A percentile compares a stretch with the other conserved stretches of the same genome.
Evolutionary conservation across 2,888 invertebrate species (phyloP).

Genomic region (Papilio protenor): DNA sequence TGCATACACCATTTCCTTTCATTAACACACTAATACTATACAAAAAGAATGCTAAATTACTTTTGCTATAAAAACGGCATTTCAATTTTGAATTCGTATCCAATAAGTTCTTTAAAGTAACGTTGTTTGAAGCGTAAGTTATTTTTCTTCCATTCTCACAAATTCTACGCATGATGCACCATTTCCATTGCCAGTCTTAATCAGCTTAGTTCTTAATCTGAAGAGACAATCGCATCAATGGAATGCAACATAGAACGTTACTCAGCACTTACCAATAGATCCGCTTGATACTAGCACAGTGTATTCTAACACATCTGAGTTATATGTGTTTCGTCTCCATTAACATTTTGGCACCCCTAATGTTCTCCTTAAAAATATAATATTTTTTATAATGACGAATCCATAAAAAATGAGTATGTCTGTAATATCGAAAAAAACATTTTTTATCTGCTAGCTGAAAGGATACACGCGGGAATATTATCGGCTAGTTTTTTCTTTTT

Average conservation of each 20-base stretch:
- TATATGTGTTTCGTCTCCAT: no score
- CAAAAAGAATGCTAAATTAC: no score
- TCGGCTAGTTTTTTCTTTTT: no score
- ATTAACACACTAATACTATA: no score
- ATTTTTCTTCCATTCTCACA: background rate
- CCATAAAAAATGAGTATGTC: no score
- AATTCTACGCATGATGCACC: background rate
- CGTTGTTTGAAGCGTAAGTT: background rate
- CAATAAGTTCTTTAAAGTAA: background rate
- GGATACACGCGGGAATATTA: no score
- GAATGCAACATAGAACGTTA: slow-evolving; percentile 33
- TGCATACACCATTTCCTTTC: no score
- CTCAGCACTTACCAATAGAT: slow-evolving; percentile 15
- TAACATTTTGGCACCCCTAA: no score
- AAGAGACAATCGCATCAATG: slow-evolving; percentile 21
- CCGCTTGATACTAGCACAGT: background rate
- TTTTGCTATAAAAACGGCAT: background rate
- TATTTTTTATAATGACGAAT: no score
- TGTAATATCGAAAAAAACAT: no score
- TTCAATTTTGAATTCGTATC: background rate
- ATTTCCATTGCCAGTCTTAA: slow-evolving; percentile 22
- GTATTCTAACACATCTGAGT: background rate
- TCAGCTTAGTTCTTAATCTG: slow-evolving; percentile 34
- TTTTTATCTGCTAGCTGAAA: no score
- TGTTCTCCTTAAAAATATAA: no score